Percentiles rank a stretch among this genome's conserved stretches.
phyloP scores from a whole-genome alignment of 2,113 vertebrate species.

The Alaudala cheleensis region DNA sequence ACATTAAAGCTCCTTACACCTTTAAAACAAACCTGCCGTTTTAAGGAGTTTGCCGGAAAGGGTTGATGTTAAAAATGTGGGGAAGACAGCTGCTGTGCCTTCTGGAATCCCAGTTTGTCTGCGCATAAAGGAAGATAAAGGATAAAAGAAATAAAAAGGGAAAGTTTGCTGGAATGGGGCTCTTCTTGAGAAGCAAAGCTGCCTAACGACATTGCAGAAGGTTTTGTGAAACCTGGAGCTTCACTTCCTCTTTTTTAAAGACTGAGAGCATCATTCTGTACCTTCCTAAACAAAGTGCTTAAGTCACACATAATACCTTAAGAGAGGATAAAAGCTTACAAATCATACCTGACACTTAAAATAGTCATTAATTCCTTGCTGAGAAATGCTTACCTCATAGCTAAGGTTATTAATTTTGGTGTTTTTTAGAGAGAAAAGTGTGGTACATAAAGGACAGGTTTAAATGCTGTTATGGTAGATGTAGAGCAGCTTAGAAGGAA shows the following conservation, averaged over 20 bases:
- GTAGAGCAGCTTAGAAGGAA: neutral
- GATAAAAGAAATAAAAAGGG: neutral
- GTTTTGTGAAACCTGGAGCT: neutral
- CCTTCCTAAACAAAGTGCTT: neutral
- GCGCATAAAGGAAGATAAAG: neutral
- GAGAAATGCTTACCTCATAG: neutral
- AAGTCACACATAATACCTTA: neutral
- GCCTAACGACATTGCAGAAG: neutral
- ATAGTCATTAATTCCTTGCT: neutral
- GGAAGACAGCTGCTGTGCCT: neutral
- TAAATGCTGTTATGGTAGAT: neutral
- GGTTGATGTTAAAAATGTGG: neutral
- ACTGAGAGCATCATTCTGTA: neutral
- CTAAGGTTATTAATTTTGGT: neutral
- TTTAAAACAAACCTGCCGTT: neutral
- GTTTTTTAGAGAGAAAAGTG: neutral
- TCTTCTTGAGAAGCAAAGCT: neutral
- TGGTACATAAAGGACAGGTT: accelerated
- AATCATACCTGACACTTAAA: neutral
- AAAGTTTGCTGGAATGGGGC: neutral
- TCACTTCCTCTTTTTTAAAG: neutral
- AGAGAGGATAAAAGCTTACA: neutral
- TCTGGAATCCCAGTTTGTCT: neutral
- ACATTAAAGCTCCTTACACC: neutral
- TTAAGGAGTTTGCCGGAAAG: neutral